Evolutionary conservation across 2,888 invertebrate species (phyloP).

Genomic region (Andrena trimmerana): DNA sequence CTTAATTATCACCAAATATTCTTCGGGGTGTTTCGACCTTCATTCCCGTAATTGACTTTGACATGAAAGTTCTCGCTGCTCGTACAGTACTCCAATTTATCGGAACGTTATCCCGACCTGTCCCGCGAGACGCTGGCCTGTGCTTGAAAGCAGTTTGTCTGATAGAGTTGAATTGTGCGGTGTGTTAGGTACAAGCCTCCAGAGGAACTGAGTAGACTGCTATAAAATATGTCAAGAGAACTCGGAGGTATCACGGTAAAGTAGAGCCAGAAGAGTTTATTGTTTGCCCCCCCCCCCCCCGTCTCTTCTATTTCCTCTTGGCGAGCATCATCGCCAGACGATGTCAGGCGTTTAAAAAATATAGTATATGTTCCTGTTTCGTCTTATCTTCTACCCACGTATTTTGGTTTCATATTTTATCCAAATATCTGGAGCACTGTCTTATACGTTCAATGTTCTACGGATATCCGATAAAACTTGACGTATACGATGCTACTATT

Average conservation of each 20-base stretch:
- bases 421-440: background rate
- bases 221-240: slow-evolving; percentile 46
- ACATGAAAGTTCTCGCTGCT: slow-evolving; percentile 48
- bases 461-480: background rate
- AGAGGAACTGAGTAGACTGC: slow-evolving; percentile 43
- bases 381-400: background rate
- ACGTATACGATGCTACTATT: background rate
- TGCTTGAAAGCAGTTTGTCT: slow-evolving; percentile 62
- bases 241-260: slow-evolving; percentile 8
- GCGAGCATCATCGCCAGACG: background rate
- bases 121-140: slow-evolving; percentile 43
- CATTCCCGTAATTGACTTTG: slow-evolving; percentile 57
- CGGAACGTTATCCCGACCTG: slow-evolving; percentile 55
- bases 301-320: slow-evolving; percentile 15
- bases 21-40: slow-evolving; percentile 14
- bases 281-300: slow-evolving; percentile 14
- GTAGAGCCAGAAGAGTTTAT: slow-evolving; percentile 31
- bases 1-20: background rate
- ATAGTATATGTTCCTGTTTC: background rate
- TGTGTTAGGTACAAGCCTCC: slow-evolving; percentile 56
- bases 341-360: slow-evolving; percentile 21
- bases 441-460: background rate
- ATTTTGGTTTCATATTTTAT: background rate
- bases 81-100: slow-evolving; percentile 58
- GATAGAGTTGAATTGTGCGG: slow-evolving; percentile 63